Evolutionary conservation across 2,797 vertebrate genomes (phyloP).

Genomic region (Meriones psammophilus): DNA sequence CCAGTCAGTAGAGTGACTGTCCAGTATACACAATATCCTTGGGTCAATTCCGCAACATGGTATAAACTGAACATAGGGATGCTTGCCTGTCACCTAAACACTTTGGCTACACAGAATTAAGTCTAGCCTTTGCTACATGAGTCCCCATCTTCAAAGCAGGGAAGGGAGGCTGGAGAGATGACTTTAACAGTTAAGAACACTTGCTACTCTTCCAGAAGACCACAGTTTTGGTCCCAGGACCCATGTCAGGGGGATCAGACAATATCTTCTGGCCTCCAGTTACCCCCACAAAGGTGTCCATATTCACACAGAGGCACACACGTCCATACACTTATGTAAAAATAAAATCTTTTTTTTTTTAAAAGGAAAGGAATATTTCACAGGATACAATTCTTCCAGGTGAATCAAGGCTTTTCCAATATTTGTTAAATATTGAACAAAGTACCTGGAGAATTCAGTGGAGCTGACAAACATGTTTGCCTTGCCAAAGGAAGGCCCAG

Average conservation of each 20-base stretch:
- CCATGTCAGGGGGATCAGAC: neutral
- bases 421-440: slow-evolving; percentile 44
- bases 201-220: neutral
- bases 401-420: neutral
- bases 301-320: neutral
- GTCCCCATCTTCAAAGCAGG: neutral
- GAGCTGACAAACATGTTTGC: neutral
- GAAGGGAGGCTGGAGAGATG: neutral
- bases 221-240: neutral
- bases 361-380: neutral
- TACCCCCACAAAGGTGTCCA: neutral
- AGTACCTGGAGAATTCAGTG: slow-evolving; percentile 24
- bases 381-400: neutral
- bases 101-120: neutral
- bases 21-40: neutral
- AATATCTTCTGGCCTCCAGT: neutral
- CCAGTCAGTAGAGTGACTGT: neutral
- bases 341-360: neutral
- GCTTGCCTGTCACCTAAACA: neutral
- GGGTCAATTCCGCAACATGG: neutral
- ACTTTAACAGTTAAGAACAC: neutral
- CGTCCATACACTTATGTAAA: neutral
- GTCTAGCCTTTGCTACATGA: neutral
- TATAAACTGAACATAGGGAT: no score
- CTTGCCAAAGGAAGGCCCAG: neutral